phyloP scores from a whole-genome alignment of 2,888 invertebrate genomes.

The Dryobota labecula region DNA sequence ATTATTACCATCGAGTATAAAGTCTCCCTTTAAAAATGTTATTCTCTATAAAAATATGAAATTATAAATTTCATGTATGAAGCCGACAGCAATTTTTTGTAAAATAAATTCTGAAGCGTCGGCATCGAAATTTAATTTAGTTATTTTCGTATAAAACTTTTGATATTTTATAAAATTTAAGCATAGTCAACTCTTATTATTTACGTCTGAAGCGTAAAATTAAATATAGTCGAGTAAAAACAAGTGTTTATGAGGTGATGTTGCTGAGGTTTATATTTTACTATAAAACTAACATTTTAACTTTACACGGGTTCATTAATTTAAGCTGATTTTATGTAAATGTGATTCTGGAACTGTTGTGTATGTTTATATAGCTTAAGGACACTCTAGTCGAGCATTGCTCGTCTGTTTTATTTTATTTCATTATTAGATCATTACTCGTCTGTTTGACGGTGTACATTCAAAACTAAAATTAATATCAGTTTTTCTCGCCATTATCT shows the following conservation, averaged over 20 bases:
- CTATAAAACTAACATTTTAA: constrained; percentile 10
- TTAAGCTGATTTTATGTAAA: constrained; percentile 8
- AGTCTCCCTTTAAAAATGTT: not conserved
- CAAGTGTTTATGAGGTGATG: constrained; percentile 15
- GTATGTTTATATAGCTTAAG: not conserved
- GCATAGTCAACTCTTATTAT: constrained; percentile 16
- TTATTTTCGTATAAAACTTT: constrained; percentile 32
- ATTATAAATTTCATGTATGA: not conserved
- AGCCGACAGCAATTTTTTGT: constrained; percentile 21
- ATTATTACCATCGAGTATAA: not conserved
- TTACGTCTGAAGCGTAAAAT: constrained; percentile 18
- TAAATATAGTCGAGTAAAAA: constrained; percentile 7
- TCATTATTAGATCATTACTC: too few relatives aligned
- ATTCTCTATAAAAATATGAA: not conserved
- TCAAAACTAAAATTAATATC: too few relatives aligned
- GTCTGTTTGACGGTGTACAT: too few relatives aligned
- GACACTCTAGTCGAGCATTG: too few relatives aligned
- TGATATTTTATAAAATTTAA: constrained; percentile 26
- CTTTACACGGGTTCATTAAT: constrained; percentile 5
- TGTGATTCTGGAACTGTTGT: constrained; percentile 2
- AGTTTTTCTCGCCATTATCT: too few relatives aligned
- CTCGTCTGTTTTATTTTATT: too few relatives aligned
- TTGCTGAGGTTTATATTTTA: not conserved
- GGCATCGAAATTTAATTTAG: constrained; percentile 18
- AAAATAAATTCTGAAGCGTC: constrained; percentile 23